Evolutionary conservation across 2,797 vertebrate species (phyloP).

Genomic region (Sylvia borin): DNA sequence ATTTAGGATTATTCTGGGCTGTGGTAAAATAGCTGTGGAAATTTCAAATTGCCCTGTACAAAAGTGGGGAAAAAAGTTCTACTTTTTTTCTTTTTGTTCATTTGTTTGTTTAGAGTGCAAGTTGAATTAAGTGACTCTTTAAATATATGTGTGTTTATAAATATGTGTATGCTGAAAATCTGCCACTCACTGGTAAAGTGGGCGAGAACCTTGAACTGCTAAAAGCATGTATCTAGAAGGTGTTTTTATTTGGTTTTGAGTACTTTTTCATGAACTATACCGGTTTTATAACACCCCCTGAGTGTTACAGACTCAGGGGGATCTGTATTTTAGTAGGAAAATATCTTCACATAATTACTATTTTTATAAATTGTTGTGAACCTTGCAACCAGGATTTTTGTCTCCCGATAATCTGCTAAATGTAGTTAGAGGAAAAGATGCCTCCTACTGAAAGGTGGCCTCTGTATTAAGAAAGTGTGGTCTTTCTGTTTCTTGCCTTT

Average conservation of each 20-base stretch:
- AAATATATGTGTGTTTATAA: neutral
- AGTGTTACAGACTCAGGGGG: rapidly evolving
- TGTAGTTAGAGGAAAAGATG: neutral
- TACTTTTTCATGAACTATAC: neutral
- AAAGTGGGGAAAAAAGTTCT: neutral
- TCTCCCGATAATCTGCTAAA: neutral
- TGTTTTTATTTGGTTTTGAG: neutral
- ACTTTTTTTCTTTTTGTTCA: neutral
- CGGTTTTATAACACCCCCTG: neutral
- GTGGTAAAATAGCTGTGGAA: neutral
- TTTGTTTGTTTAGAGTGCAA: neutral
- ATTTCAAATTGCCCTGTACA: neutral
- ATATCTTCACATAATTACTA: neutral
- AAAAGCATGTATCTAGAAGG: neutral
- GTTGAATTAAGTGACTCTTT: neutral
- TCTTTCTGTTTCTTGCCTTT: neutral
- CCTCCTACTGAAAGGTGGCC: neutral
- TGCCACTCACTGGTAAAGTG: neutral
- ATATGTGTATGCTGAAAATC: neutral
- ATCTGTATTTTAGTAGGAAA: neutral
- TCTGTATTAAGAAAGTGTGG: neutral
- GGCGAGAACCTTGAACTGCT: neutral
- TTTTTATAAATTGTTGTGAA: neutral
- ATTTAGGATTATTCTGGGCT: neutral
- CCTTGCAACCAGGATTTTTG: neutral